phyloP scores from a whole-genome alignment of 2,797 vertebrate species.

The Halcyon smyrnensis region DNA sequence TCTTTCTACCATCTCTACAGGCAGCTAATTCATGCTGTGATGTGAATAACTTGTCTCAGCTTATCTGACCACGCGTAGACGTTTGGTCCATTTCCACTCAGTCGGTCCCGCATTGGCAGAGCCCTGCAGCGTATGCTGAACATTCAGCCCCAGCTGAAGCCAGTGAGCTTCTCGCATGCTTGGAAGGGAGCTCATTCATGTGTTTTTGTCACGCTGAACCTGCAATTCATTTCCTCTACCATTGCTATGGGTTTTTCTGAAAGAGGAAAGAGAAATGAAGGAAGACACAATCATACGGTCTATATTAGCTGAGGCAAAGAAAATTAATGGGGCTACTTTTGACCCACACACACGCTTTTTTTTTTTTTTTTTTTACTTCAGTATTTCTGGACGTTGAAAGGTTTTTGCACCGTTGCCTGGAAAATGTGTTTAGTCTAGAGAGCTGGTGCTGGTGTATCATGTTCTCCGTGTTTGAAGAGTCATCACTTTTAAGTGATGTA shows the following conservation, averaged over 20 bases:
- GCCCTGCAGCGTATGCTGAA: neutral
- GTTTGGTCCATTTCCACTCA: fast-evolving
- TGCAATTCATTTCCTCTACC: neutral
- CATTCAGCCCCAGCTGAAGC: neutral
- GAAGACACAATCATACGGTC: neutral
- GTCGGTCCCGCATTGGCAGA: fast-evolving
- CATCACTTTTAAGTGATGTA: neutral
- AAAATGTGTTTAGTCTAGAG: neutral
- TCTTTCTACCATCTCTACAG: neutral
- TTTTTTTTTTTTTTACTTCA: neutral
- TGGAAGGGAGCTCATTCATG: neutral
- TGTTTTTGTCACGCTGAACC: neutral
- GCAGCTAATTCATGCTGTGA: neutral
- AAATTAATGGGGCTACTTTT: neutral
- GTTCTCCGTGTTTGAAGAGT: neutral
- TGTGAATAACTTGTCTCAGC: neutral
- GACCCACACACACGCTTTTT: neutral
- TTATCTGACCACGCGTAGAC: fast-evolving
- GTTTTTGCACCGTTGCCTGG: neutral
- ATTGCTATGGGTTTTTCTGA: neutral
- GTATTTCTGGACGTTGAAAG: neutral
- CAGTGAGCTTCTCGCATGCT: neutral
- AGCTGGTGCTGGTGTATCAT: neutral
- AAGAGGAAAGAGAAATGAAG: constrained; percentile 6
- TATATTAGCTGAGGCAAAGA: neutral